Evolutionary conservation across 1,140 invertebrate species (phyloP).

Genomic region (Aphidius ervi): DNA sequence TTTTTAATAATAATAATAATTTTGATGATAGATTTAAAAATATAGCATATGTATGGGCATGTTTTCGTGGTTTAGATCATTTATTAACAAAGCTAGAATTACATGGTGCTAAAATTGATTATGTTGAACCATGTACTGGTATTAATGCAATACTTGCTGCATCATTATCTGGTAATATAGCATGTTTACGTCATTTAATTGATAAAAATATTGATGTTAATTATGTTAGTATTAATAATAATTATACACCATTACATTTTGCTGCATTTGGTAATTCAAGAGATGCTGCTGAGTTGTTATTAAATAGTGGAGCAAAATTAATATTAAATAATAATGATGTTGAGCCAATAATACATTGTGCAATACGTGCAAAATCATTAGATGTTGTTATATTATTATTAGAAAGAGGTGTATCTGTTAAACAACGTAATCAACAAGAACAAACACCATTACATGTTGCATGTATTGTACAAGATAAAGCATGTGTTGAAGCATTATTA

Average conservation of each 20-base stretch:
- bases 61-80: slow-evolving; percentile 40
- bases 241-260: slow-evolving; percentile 59
- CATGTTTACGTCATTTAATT: slow-evolving; percentile 45
- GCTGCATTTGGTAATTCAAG: slow-evolving; percentile 56
- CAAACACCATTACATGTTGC: slow-evolving; percentile 61
- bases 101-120: slow-evolving; percentile 34
- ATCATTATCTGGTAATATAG: slow-evolving; percentile 36
- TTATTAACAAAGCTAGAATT: slow-evolving; percentile 39
- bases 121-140: slow-evolving; percentile 41
- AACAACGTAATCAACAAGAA: slow-evolving; percentile 55
- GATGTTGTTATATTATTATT: slow-evolving; percentile 60
- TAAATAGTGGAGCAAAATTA: slow-evolving; percentile 52
- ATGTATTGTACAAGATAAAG: slow-evolving; percentile 56
- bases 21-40: slow-evolving; percentile 33
- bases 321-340: slow-evolving; percentile 25
- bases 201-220: slow-evolving; percentile 40
- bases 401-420: slow-evolving; percentile 58
- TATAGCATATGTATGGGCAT: slow-evolving; percentile 44
- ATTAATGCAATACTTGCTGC: slow-evolving; percentile 42
- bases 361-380: slow-evolving; percentile 54
- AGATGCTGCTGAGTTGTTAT: slow-evolving; percentile 52
- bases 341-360: slow-evolving; percentile 58
- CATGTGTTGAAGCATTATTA: slow-evolving; percentile 56
- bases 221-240: slow-evolving; percentile 45
- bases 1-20: background rate